phyloP scores from a whole-genome alignment of 2,797 vertebrate genomes.

The Hylomyscus alleni region DNA sequence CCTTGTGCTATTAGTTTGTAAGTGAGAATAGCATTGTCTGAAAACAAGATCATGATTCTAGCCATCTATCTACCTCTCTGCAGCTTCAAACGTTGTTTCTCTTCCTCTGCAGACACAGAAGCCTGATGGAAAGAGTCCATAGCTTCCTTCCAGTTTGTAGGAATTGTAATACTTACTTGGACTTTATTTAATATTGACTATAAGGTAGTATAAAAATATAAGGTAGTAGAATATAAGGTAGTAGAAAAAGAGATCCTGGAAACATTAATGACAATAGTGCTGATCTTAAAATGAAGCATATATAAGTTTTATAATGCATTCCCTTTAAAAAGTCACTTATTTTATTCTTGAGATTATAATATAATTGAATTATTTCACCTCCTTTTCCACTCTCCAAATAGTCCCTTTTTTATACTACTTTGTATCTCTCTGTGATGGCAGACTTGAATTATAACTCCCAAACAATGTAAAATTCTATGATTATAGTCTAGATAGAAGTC shows the following conservation, averaged over 20 bases:
- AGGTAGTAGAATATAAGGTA: not conserved
- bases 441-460: conserved; percentile 30
- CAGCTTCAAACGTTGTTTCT: conserved; percentile 16
- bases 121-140: conserved; percentile 17
- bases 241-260: not conserved
- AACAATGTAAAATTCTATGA: conserved; percentile 62
- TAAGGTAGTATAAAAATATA: not conserved
- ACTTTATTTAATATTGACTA: conserved; percentile 61
- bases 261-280: conserved; percentile 42
- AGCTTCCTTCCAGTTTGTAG: not conserved
- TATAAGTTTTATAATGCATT: conserved; percentile 31
- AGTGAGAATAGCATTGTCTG: not conserved
- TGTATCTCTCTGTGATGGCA: conserved; percentile 41
- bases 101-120: not conserved
- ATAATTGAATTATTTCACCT: not conserved
- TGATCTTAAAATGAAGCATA: not conserved
- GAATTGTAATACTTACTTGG: conserved; percentile 58
- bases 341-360: not conserved
- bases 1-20: conserved; percentile 44
- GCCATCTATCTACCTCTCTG: not conserved
- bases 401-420: conserved; percentile 30
- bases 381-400: not conserved
- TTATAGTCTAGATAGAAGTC: conserved; percentile 44
- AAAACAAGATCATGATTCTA: not conserved
- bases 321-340: not conserved